Percentiles rank a stretch among this genome's conserved stretches.
Evolutionary conservation across 2,888 invertebrate genomes (phyloP).

Genomic region (Lepidocyrtinus sp.): DNA sequence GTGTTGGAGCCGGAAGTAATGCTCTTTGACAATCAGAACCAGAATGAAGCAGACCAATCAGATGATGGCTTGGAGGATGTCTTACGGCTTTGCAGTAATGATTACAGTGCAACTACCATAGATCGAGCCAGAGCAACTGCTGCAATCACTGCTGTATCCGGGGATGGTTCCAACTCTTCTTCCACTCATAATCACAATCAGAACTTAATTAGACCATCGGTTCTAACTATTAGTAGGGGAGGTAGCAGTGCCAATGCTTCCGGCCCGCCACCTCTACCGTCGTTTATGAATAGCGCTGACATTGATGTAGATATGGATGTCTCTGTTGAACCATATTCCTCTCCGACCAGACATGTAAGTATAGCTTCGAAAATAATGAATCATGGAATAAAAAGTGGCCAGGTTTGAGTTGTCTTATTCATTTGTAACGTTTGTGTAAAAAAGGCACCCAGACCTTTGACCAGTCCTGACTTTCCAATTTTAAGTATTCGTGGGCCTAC

Average conservation of each 20-base stretch:
- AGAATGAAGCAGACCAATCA: no score
- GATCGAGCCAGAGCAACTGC: slow-evolving; percentile 31
- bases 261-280: no score
- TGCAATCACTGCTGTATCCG: slow-evolving; percentile 19
- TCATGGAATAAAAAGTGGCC: no score
- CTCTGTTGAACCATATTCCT: slow-evolving; percentile 39
- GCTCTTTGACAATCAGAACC: no score
- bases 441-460: slow-evolving; percentile 26
- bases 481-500: slow-evolving; percentile 25
- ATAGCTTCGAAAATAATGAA: no score
- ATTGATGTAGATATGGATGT: slow-evolving; percentile 44
- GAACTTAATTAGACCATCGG: slow-evolving; percentile 22
- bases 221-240: background rate
- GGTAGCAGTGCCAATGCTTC: slow-evolving; percentile 13
- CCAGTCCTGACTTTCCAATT: slow-evolving; percentile 57
- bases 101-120: no score
- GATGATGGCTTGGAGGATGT: background rate
- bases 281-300: slow-evolving; percentile 13
- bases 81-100: background rate
- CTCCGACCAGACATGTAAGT: slow-evolving; percentile 44
- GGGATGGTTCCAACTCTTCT: slow-evolving; percentile 17
- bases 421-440: no score
- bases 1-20: slow-evolving; percentile 45
- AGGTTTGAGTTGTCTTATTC: no score
- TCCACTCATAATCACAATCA: background rate